Percentiles rank a stretch among this genome's conserved stretches.
Conservation (phyloP, 1,140 invertebrate species). For the Littorina saxatilis region DNA sequence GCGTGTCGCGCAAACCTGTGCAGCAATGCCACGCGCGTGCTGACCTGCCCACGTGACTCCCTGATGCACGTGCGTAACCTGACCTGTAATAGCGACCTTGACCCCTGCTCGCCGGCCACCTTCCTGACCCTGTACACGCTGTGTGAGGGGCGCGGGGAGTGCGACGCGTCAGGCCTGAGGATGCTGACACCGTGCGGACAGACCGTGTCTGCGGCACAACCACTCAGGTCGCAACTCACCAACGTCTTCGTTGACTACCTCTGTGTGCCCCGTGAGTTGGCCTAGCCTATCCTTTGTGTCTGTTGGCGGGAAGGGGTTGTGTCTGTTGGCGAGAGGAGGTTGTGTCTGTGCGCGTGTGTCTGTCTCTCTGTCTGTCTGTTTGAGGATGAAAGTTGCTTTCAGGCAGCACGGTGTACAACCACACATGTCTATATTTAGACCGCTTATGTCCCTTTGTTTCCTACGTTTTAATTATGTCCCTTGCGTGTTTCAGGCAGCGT, state of each 20-base stretch:
- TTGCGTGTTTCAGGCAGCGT: not conserved
- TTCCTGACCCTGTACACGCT: constrained; percentile 25
- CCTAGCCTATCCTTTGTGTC: too few species aligned
- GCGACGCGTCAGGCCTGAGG: constrained; percentile 11
- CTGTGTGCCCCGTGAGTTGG: constrained; percentile 26
- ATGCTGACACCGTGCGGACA: constrained; percentile 17
- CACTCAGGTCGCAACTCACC: too few species aligned
- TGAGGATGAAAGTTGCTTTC: too few species aligned
- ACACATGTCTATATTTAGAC: too few species aligned
- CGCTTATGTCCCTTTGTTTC: too few species aligned
- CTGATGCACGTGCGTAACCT: constrained; percentile 32
- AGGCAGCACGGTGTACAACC: too few species aligned
- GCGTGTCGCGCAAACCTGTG: constrained; percentile 39
- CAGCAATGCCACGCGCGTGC: constrained; percentile 1
- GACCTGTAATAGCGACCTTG: not conserved
- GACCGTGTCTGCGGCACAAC: not conserved
- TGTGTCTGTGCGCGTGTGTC: not conserved
- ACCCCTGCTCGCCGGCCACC: constrained; percentile 14
- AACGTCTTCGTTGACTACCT: constrained; percentile 28
- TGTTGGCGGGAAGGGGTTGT: too few species aligned
- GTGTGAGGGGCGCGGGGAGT: constrained; percentile 11
- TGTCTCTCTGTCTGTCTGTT: not conserved
- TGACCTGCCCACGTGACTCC: constrained; percentile 9
- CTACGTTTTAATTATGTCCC: not conserved
- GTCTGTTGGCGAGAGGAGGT: not conserved